Evolutionary conservation across 2,113 vertebrate genomes (phyloP), one percentile per base, ranked within the genome.

Genomic region (Paracanthobrama guichenoti): DNA sequence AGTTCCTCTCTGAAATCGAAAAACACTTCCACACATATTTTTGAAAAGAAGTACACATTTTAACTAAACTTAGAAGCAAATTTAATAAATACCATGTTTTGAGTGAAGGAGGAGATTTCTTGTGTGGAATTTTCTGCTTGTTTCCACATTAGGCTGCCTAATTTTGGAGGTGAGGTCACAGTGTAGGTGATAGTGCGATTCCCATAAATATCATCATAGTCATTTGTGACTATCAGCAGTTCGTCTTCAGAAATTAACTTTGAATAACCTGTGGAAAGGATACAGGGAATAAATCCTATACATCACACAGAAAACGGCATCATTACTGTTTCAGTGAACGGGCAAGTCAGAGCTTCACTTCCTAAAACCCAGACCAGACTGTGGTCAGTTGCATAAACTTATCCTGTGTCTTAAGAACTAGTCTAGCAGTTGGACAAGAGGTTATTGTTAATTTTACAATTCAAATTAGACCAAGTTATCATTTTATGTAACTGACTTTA

Each of bases 171-270:
- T 85, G 86, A 86, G 6, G 93, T 87, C 73, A 96, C 83, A 0
- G 85, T 89, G 73, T 95, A 97, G 75, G 91, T 89, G 86, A 97
- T 78, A 24, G 93, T 94, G 87, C 93, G 95, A 89, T 96, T 96
- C 89, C 92, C 92, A 80, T 76, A 79, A 50, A 66, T 64, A 42
- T 91, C 92, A 31, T 86, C 89, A 75, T 88, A 74, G 74, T 95
- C 94, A 79, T 92, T 97, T 86, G 95, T 96, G 82, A 95, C 89
- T 46, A 94, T 95, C 92, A 92, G 94, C 88, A 98, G 93, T 86
- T 95, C 86, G 83, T 86, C 84, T 26, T 86, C 87, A 55, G 94
- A 93, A 92, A 98, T 93, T 20, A 91, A 62, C 44, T 94, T 96
- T 75, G 88, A 87, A 42, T 95, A 96, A 82, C 96, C 96, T 96